Evolutionary conservation across 1,140 invertebrate species (phyloP).

Genomic region (Temnothorax curvispinosus): DNA sequence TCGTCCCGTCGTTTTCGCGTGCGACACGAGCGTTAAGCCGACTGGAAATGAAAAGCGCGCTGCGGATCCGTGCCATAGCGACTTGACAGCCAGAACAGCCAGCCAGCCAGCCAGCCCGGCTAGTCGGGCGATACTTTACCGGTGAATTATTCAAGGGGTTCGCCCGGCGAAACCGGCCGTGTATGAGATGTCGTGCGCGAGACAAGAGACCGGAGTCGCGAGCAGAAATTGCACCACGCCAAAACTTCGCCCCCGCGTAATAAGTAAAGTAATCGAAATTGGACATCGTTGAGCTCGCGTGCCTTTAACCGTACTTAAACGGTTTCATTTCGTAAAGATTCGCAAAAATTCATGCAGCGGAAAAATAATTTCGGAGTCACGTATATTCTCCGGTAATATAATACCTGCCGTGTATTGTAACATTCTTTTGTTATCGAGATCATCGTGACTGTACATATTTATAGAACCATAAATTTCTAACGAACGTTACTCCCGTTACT

Average conservation of each 20-base stretch:
- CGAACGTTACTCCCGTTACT: background rate
- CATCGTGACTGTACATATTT: background rate
- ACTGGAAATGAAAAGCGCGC: constrained; percentile 73
- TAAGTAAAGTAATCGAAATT: constrained; percentile 30
- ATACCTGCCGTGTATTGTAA: background rate
- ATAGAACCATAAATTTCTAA: background rate
- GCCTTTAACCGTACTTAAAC: background rate
- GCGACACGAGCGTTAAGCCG: constrained; percentile 73
- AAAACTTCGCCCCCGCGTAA: constrained; percentile 6
- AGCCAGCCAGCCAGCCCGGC: constrained; percentile 63
- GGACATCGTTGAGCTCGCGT: constrained; percentile 4
- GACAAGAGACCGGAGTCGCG: constrained; percentile 59
- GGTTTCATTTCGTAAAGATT: background rate
- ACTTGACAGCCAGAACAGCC: constrained; percentile 59
- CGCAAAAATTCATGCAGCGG: constrained; percentile 2
- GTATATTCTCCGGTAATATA: background rate
- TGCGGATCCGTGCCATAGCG: constrained; percentile 52
- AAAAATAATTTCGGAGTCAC: constrained; percentile 20
- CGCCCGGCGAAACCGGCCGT: constrained; percentile 76
- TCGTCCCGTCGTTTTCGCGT: constrained; percentile 72
- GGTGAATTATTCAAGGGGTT: constrained; percentile 73
- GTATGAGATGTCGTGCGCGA: constrained; percentile 71
- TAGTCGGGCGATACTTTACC: constrained; percentile 70
- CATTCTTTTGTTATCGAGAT: background rate
- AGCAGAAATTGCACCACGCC: constrained; percentile 40